Base-by-base conservation (phyloP, 2,888 invertebrate genomes). In the Chesias legatella region DNA sequence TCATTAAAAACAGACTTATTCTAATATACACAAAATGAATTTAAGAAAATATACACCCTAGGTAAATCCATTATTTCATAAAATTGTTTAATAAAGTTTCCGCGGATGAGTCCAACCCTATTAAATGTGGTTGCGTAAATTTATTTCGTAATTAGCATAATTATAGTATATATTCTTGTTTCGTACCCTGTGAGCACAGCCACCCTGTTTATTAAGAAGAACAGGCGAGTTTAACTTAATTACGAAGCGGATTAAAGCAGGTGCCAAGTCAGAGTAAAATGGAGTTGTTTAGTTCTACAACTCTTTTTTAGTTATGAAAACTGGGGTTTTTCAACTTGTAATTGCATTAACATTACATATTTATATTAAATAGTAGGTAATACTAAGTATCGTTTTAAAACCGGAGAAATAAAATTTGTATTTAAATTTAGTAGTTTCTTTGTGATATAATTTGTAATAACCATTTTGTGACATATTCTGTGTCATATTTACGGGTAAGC, bases 141-240 rank as follows among this genome's bases (percentile, higher is more conserved):
- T 85, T 83, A 85, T 84, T 79, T 71, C 62, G 66, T 70, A 74
- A 83, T 85, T 84, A 85, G 78, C 84, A 82, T 86, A 86, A 86
- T 86, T 85, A 83, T 68, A 72, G 65, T 64, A 65, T 58, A 67
- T 58, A 59, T 70, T 70, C 57, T 51, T 63, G 63, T 67, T 66
- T 69, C 64, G 64, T 73, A 68, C 67, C 67, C 63, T 63, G 61
- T 59, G 62, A 68, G 67, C 64, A 67, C 64, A 59, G 56, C 60
- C 55, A 37, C 40, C 36, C 40, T 33, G 40, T 62, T 73, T 70
- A 66, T 65, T 67, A 56, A 58, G 51, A 63, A 56, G 44, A 25
- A 51, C 50, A 47, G 48, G 48, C 37, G 55, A 60, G 56, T 58
- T 53, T 53, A 67, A 67, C 64, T 65, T 66, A 66, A 72, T 72